Evolutionary conservation across 2,113 vertebrate genomes (phyloP).

Genomic region (Oncorhynchus kisutch): DNA sequence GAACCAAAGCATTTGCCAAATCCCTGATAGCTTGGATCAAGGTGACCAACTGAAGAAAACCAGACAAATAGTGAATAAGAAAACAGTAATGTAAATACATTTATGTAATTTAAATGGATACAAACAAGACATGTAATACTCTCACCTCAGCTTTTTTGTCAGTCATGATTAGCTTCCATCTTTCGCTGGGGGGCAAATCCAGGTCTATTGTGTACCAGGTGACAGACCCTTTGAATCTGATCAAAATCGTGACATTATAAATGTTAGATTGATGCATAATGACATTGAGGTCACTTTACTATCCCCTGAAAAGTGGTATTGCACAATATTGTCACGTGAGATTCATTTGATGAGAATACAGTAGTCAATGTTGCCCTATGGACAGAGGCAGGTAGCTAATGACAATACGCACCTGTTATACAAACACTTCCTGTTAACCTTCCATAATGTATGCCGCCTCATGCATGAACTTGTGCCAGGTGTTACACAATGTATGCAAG

Average conservation of each 20-base stretch:
- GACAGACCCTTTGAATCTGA: conserved; percentile 80
- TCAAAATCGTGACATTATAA: conserved; percentile 10
- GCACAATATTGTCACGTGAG: too few species aligned
- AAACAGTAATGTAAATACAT: not conserved
- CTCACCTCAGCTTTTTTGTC: conserved; percentile 79
- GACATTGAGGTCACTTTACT: too few species aligned
- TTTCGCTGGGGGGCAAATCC: conserved; percentile 81
- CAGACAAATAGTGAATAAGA: not conserved
- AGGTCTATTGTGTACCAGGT: conserved; percentile 86
- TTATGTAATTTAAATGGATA: not conserved
- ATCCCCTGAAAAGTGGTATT: too few species aligned
- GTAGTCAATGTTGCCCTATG: too few species aligned
- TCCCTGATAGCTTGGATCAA: conserved; percentile 82
- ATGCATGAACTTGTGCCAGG: not conserved
- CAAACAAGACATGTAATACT: not conserved
- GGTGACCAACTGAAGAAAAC: conserved; percentile 72
- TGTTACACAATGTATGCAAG: not conserved
- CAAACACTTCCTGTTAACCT: too few species aligned
- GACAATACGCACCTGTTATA: too few species aligned
- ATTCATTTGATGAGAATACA: too few species aligned
- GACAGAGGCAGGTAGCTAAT: too few species aligned
- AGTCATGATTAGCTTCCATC: conserved; percentile 81
- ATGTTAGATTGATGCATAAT: not conserved
- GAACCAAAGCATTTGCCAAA: conserved; percentile 81
- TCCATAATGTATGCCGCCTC: not conserved